Evolutionary conservation across 1,140 invertebrate genomes (phyloP), one percentile per base, ranked within the genome.

Genomic region (Heliothis subflexa): DNA sequence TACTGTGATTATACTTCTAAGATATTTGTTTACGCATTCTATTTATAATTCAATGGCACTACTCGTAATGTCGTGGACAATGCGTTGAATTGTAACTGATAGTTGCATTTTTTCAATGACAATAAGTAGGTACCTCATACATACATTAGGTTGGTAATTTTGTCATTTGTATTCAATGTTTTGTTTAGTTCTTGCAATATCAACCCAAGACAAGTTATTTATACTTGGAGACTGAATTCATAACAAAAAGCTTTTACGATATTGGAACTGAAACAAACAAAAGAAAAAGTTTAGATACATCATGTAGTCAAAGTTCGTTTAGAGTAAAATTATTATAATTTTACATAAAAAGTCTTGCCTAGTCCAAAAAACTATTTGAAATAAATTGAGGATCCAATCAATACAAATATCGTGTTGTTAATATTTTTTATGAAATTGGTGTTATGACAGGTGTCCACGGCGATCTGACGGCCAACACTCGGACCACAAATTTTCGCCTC

Each of bases 41-140:
- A 68, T 68, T 68, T 68, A 68, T 50, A 68, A 68, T 68, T 68
- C 64, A 68, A 68, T 50, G 64, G 47, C 64, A 47, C 64, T 68
- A 62, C 59, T n/a, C 40, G 50, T 68, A 68, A 50, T 50, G 64
- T 68, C 21, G 47, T 68, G 14, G 49, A 68, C 64, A 68, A 68
- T 68, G 64, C 64, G 47, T 68, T 68, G 18, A 52, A 52, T 68
- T 52, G 64, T 50, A 68, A 68, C 64, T 28, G 18, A 68, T 52
- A 47, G 61, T 64, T 64, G 40, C 61, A 64, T 64, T 64, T 64
- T 62, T 64, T 64, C 40, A 64, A 64, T 47, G 61, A 64, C 61
- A 64, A 64, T 62, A 28, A 33, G 33, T 62, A 28, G n/a, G 33
- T 12, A 16, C 28, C 40, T 64, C n/a, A 47, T 64, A 64, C 61